Conservation (phyloP, 2,888 invertebrate species). For the Platycnemis pennipes region DNA sequence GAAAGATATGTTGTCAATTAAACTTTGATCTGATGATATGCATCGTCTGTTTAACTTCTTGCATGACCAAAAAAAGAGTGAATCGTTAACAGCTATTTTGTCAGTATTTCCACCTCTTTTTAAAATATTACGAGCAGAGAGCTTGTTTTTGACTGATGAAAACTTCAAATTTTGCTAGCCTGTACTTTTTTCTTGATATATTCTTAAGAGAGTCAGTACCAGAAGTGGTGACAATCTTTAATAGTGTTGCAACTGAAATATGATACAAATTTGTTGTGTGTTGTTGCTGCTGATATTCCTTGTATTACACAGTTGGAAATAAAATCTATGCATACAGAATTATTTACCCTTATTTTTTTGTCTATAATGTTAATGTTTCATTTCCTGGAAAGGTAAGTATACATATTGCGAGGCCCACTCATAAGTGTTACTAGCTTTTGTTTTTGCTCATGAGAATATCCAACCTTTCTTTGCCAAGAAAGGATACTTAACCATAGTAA, state of each 20-base stretch:
- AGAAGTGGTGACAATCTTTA: background rate
- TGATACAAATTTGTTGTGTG: constrained; percentile 2
- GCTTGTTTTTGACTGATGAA: background rate
- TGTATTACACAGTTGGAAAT: constrained; percentile 25
- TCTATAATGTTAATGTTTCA: background rate
- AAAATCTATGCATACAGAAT: background rate
- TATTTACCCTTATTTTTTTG: background rate
- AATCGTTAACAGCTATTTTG: background rate
- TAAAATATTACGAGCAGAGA: background rate
- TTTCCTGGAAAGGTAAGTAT: no score
- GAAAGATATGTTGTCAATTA: background rate
- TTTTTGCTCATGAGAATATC: no score
- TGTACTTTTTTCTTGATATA: background rate
- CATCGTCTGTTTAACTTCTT: background rate
- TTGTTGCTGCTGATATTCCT: constrained; percentile 26
- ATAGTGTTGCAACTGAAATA: constrained; percentile 4
- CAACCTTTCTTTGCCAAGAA: no score
- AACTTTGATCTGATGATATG: background rate
- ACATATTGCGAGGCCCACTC: no score
- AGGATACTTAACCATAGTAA: no score
- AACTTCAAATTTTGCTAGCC: background rate
- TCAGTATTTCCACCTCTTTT: background rate
- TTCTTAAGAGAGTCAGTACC: background rate
- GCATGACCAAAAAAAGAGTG: background rate
- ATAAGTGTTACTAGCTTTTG: no score